Base-by-base conservation (phyloP, 2,113 vertebrate genomes). In the Echinops telfairi region DNA sequence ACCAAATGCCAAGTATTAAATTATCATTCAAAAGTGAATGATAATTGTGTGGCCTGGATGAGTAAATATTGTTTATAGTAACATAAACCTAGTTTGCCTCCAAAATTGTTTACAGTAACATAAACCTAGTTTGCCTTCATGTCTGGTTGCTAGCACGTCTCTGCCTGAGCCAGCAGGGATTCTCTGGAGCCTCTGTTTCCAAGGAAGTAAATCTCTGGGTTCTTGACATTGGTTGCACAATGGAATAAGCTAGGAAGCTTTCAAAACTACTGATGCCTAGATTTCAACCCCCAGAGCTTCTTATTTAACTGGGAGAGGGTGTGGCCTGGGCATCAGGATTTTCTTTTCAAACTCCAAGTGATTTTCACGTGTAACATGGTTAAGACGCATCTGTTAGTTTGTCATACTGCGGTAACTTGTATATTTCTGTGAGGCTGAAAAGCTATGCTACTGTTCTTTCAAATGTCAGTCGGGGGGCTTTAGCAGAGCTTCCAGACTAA, bases 11-110 rank as follows among this genome's bases (percentile, higher is more conserved):
- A 89, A 84, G 78, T 9, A 8, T 76, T 71, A 83, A 43, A 43
- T 92, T 71, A 53, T 68, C 53, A 33, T 70, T 29, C 47, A 33
- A 68, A 88, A 78, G 73, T 88, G 93, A 95, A 75, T 84, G 86
- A 83, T 29, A 58, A 27, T 29, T n/a, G 17, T 71, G 38, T 78
- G 27, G 66, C 31, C 86, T 79, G 36, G 81, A 19, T 80, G 71
- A 53, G n/a, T 81, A 66, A 43, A 43, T 68, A 73, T n/a, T 38
- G 73, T 62, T 92, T 66, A 58, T 3, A 25, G 29, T 27, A 22
- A 60, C 83, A 91, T 2, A 3, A 94, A 82, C 77, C 20, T 22
- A 43, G 16, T 40, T 76, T 71, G 16, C 25, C 81, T 87, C 90
- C 89, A 78, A 91, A 92, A 94, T 53, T 38, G 73, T 62, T 92